phyloP scores from a whole-genome alignment of 2,797 vertebrate genomes.

The Neostethus bicornis region DNA sequence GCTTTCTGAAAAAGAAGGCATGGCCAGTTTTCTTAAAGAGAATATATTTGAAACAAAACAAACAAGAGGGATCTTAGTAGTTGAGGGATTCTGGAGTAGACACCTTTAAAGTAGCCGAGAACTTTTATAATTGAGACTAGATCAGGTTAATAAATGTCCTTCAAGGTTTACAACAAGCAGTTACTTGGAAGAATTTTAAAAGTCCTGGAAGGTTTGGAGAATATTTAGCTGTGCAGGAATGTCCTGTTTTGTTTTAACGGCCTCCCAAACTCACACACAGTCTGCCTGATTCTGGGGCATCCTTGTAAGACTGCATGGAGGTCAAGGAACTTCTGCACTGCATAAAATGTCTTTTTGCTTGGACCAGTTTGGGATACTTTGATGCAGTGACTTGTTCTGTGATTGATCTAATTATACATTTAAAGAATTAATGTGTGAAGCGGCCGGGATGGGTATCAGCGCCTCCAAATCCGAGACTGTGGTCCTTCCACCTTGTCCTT shows the following conservation, averaged over 20 bases:
- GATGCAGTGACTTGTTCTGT: neutral
- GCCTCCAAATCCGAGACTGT: too few relatives aligned
- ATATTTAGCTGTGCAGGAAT: neutral
- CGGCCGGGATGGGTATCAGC: too few relatives aligned
- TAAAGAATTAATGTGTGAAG: too few relatives aligned
- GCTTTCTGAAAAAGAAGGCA: constrained; percentile 4
- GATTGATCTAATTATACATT: too few relatives aligned
- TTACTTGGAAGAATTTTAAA: neutral
- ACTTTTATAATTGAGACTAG: neutral
- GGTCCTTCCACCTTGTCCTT: too few relatives aligned
- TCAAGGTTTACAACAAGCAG: neutral
- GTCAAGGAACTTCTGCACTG: neutral
- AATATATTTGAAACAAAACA: constrained; percentile 16
- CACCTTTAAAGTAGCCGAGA: neutral
- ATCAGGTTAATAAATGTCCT: neutral
- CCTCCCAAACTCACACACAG: neutral
- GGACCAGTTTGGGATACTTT: neutral
- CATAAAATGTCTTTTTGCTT: neutral
- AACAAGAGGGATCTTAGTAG: constrained; percentile 16
- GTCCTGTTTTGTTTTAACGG: neutral
- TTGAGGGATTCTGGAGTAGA: neutral
- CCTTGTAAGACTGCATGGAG: neutral
- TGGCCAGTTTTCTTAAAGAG: constrained; percentile 11
- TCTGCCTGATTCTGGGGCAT: neutral
- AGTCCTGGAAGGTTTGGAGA: neutral